Evolutionary conservation across 1,140 invertebrate species (phyloP), one percentile per base, ranked within the genome.

Genomic region (Vollenhovia emeryi): DNA sequence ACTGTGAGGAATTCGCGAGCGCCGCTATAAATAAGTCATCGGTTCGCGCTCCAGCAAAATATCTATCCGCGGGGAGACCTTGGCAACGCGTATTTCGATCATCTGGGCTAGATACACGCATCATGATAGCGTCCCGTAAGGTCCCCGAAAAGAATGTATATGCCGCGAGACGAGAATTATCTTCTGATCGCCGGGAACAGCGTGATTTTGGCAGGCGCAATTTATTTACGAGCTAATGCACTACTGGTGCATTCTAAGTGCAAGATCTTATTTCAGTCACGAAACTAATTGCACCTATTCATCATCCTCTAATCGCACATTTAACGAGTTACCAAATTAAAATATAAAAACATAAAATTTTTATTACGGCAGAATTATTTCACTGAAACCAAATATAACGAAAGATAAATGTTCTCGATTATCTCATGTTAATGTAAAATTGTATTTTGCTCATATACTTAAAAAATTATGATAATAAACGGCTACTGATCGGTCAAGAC

Each of bases 1-100:
- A 59, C 33, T 43, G 48, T 74, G 69, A 79, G 66, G 74, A 89
- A 89, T 87, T 84, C 64, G 75, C 68, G 50, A 86, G 57, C 76
- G 79, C 43, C 30, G 40, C 50, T 89, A 88, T 87, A 91, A 91
- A 90, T 90, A 89, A 85, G 88, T 71, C 84, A 82, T 86, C 66
- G 59, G 45, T 45, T 52, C 30, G 33, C 64, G 78, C 55, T 86
- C 84, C 86, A 87, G 83, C 43, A 33, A 48, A 60, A 79, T 30
- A 36, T 86, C 64, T 85, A 73, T 87, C 71, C 82, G 60, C 71
- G 21, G 36, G 27, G 24, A 73, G 76, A 79, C 84, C 84, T 79
- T 87, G 87, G 86, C 78, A 69, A 79, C 57, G n/a, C 21, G 36
- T 73, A 73, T 82, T 71, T 82, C n/a, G 24, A 82, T 71, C 43